Percentiles rank a stretch among this genome's conserved stretches.
These are phyloP conservation scores for Lasioglossum leucozonium DNA, from an alignment of 2,888 invertebrate species.

Conservation along the genomic window DNA sequence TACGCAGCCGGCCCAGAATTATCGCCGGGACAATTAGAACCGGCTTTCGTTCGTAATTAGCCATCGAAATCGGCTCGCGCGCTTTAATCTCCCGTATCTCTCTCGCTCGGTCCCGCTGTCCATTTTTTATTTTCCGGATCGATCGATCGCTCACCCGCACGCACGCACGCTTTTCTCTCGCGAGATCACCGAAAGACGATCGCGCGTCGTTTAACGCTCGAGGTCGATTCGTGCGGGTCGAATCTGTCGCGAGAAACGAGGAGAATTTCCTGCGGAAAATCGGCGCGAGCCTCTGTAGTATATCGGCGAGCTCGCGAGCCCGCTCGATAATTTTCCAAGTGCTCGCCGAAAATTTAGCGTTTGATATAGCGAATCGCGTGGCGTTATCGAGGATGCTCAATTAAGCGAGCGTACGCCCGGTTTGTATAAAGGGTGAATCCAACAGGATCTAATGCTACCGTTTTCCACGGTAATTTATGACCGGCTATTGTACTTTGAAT, in stretches of 20 bases:
- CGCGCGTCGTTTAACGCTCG: neutral
- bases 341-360: slow-evolving; percentile 37
- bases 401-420: slow-evolving; percentile 68
- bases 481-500: slow-evolving; percentile 72
- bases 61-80: slow-evolving; percentile 3
- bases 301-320: neutral
- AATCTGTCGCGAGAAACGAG: neutral
- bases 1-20: slow-evolving; percentile 27
- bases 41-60: slow-evolving; percentile 38
- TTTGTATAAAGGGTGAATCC: slow-evolving; percentile 76
- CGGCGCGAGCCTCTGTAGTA: neutral
- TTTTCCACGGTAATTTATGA: slow-evolving; percentile 74
- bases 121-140: neutral
- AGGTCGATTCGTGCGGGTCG: neutral
- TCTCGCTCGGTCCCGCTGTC: neutral
- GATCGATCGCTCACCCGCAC: neutral
- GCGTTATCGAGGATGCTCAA: slow-evolving; percentile 71
- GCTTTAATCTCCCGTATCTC: slow-evolving; percentile 23
- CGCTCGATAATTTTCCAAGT: slow-evolving; percentile 36
- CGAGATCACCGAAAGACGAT: no score
- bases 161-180: neutral
- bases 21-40: slow-evolving; percentile 27
- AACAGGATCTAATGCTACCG: slow-evolving; percentile 73
- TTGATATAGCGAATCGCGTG: slow-evolving; percentile 50
- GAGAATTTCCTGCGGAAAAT: slow-evolving; percentile 10